A percentile compares a stretch with the other conserved stretches of the same genome.
These are phyloP conservation scores for Gavia stellata DNA, from an alignment of 2,113 vertebrate genomes.

Conservation along the genomic window DNA sequence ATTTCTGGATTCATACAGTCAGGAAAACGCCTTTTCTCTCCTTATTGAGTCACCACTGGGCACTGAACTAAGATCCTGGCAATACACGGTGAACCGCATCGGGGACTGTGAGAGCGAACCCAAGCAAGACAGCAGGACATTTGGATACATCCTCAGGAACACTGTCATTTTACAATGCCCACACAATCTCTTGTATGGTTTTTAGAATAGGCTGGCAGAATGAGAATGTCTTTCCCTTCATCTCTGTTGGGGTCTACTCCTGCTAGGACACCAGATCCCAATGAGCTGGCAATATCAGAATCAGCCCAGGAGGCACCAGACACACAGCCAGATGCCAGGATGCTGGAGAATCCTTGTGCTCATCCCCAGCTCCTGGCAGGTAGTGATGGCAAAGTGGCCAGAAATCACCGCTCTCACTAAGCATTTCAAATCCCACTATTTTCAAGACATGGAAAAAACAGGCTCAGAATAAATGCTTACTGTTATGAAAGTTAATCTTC, in stretches of 20 bases:
- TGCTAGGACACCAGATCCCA: too few species aligned
- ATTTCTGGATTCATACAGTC: not conserved
- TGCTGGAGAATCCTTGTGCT: not conserved
- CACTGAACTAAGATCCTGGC: not conserved
- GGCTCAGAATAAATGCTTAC: not conserved
- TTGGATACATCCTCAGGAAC: not conserved
- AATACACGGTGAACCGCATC: not conserved
- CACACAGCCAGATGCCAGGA: too few species aligned
- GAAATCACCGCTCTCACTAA: not conserved
- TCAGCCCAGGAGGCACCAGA: too few species aligned
- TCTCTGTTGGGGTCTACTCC: too few species aligned
- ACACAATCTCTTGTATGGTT: not conserved
- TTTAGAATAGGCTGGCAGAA: not conserved
- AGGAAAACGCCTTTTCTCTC: not conserved
- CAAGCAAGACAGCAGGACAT: not conserved
- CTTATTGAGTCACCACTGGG: too few species aligned
- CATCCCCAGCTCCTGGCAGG: not conserved
- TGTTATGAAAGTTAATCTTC: not conserved
- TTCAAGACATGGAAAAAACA: not conserved
- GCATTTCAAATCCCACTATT: not conserved
- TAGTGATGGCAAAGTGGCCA: not conserved
- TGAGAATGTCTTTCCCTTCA: too few species aligned
- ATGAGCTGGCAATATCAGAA: too few species aligned
- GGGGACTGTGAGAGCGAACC: not conserved
- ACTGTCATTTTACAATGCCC: not conserved